Evolutionary conservation across 2,113 vertebrate species (phyloP).

Genomic region (Pogona vitticeps): DNA sequence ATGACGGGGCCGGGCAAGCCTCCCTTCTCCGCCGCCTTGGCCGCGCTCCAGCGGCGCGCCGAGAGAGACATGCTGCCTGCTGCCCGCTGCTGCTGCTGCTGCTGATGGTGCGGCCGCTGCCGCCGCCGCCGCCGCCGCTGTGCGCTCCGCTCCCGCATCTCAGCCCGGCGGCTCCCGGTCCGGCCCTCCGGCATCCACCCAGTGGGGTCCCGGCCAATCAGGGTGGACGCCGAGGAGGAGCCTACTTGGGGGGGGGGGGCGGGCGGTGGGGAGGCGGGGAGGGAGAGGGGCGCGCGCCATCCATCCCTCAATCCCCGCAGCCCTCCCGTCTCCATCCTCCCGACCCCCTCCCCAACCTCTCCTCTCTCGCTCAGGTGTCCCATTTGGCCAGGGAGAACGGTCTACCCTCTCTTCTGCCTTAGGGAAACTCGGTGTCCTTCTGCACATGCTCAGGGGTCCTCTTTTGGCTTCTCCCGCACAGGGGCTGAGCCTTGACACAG

Average conservation of each 20-base stretch:
- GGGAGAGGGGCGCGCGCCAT: no score
- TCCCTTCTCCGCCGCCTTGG: constrained; percentile 6
- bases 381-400: no score
- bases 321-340: background rate
- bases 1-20: constrained; percentile 49
- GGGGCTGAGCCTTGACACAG: background rate
- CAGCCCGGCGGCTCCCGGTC: background rate
- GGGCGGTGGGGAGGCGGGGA: background rate
- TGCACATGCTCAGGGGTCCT: background rate
- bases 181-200: background rate
- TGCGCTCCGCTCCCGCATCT: constrained; percentile 47
- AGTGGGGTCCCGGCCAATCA: background rate
- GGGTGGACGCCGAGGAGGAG: background rate
- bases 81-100: no score
- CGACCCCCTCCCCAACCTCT: background rate
- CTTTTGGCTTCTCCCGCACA: background rate
- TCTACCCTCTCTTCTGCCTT: no score
- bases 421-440: no score
- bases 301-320: no score
- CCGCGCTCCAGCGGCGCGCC: background rate
- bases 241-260: background rate
- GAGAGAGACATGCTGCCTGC: background rate
- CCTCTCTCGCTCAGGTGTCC: background rate
- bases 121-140: no score
- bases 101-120: no score